phyloP scores from a whole-genome alignment of 2,888 invertebrate species.

The Trachelus tabidus region DNA sequence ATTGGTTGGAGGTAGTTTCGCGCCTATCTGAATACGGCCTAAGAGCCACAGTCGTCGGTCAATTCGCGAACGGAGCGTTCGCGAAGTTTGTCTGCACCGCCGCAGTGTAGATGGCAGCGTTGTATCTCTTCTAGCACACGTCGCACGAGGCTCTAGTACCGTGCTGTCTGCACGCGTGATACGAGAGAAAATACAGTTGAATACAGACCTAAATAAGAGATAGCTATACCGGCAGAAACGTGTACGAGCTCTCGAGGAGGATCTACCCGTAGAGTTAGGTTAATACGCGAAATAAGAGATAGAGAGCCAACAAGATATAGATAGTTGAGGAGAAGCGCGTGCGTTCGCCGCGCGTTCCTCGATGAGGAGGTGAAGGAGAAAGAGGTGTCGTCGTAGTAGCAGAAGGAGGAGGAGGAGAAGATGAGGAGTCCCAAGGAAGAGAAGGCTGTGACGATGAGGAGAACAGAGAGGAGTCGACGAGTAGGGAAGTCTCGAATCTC shows the following conservation, averaged over 20 bases:
- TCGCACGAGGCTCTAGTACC: slow-evolving; percentile 13
- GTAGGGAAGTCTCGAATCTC: not conserved
- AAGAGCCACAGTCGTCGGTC: slow-evolving; percentile 21
- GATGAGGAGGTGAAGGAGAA: not conserved
- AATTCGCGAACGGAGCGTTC: slow-evolving; percentile 34
- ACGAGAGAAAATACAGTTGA: not conserved
- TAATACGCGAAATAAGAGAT: not conserved
- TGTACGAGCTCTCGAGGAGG: not conserved
- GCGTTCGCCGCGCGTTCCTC: not conserved
- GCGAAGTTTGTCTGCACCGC: slow-evolving; percentile 8
- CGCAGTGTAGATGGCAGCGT: slow-evolving; percentile 44
- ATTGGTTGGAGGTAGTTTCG: slow-evolving; percentile 3
- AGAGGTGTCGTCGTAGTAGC: not conserved
- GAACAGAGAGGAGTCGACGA: not conserved
- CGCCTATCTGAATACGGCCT: slow-evolving; percentile 8
- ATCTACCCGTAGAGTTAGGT: not conserved
- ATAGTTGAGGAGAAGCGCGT: not conserved
- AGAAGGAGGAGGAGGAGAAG: not conserved
- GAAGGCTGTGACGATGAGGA: not conserved
- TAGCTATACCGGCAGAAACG: not conserved
- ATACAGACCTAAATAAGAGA: not conserved
- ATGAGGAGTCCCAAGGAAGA: not conserved
- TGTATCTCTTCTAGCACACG: slow-evolving; percentile 35
- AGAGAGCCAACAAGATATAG: not conserved
- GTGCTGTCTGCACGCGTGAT: not conserved